Percentiles rank a stretch among this genome's conserved stretches.
Conservation (phyloP, 2,113 vertebrate species). For the Verasper variegatus region DNA sequence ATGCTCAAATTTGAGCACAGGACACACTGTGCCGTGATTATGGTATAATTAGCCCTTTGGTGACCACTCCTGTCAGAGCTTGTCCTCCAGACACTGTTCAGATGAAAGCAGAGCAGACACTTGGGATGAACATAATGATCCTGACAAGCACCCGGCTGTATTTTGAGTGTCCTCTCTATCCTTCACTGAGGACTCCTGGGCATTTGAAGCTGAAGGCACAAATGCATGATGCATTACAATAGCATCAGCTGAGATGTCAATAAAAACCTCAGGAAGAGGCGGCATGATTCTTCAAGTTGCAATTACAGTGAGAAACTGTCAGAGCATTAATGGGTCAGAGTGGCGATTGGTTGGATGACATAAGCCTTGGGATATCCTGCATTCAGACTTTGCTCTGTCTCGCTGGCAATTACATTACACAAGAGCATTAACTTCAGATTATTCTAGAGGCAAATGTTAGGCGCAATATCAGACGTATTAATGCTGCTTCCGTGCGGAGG, state of each 20-base stretch:
- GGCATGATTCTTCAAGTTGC: neutral
- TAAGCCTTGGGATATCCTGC: no score
- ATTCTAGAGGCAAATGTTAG: no score
- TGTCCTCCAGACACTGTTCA: slow-evolving; percentile 58
- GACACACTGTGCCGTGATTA: slow-evolving; percentile 48
- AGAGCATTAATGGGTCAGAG: no score
- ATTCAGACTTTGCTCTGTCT: no score
- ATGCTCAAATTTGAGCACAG: slow-evolving; percentile 41
- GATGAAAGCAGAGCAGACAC: slow-evolving; percentile 59
- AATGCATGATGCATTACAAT: slow-evolving; percentile 28
- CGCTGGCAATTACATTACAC: no score
- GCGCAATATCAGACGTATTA: neutral
- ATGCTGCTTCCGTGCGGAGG: slow-evolving; percentile 14
- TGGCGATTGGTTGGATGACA: no score
- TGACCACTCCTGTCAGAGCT: slow-evolving; percentile 66
- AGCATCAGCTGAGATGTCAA: slow-evolving; percentile 17
- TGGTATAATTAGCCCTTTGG: slow-evolving; percentile 63
- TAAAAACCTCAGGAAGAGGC: neutral
- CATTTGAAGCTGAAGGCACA: slow-evolving; percentile 46
- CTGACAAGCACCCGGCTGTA: slow-evolving; percentile 60
- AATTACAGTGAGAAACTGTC: slow-evolving; percentile 17
- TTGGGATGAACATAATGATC: slow-evolving; percentile 68
- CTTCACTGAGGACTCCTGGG: slow-evolving; percentile 64
- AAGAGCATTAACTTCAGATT: no score
- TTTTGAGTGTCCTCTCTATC: slow-evolving; percentile 66